Evolutionary conservation across 2,113 vertebrate species (phyloP), one percentile per base, ranked within the genome.

Genomic region (Tyto alba): DNA sequence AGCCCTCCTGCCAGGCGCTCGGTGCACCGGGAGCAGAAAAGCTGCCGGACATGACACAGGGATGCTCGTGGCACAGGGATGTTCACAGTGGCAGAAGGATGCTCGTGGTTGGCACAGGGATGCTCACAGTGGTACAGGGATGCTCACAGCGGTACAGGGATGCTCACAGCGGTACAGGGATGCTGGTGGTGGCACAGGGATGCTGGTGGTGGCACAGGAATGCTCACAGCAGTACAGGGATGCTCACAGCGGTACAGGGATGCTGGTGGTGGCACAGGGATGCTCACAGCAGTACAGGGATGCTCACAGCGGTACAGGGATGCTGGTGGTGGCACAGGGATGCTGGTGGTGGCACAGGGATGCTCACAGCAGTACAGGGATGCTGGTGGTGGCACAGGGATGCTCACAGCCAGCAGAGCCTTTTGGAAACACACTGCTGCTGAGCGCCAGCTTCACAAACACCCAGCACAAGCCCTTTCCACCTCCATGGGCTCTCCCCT

Each of bases 351-450:
- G n/a, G 43, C 10, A 27, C 4, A 1, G 8, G 34, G 29, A 32
- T 10, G 41, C 34, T 47, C 16, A 0, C n/a, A n/a, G 1, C 1
- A 1, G 52, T 38, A 60, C 22, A 15, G 16, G n/a, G 25, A 50
- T 11, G 34, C 68, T 60, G 10, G n/a, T n/a, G n/a, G 0, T 1
- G 1, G 41, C 48, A 59, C 3, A 0, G 1, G 30, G 38, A 57
- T 8, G 43, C 57, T 64, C 10, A 1, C 6, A 5, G 50, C 52
- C 64, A 30, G n/a, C 1, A 0, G 34, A 85, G 27, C 57, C 64
- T 53, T 48, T 68, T 6, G n/a, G 38, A 55, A 72, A 14, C 29
- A 23, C 6, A 0, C 30, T 14, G 30, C 57, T 25, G 50, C 15
- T 2, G 12, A 36, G 17, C n/a, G 57, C 36, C 67, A 48, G 66